phyloP scores from a whole-genome alignment of 2,797 vertebrate species.

The Hydrocynus forskahlii region DNA sequence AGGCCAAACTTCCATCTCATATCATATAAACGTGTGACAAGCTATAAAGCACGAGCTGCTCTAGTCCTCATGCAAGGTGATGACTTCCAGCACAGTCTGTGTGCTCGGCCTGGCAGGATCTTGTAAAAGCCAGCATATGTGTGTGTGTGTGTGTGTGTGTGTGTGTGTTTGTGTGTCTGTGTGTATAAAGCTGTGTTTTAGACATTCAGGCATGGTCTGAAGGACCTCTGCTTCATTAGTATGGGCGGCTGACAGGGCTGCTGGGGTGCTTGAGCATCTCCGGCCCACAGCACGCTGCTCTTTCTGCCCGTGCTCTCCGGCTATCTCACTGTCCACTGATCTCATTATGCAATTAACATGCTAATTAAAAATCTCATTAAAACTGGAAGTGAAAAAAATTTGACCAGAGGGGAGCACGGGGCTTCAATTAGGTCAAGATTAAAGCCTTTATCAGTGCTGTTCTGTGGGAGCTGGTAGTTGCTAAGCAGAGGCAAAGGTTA shows the following conservation, averaged over 20 bases:
- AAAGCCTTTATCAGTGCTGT: slow-evolving; percentile 56
- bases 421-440: slow-evolving; percentile 81
- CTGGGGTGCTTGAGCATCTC: slow-evolving; percentile 60
- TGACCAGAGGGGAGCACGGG: slow-evolving; percentile 73
- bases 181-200: slow-evolving; percentile 28
- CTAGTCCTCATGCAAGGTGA: slow-evolving; percentile 46
- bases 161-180: background rate
- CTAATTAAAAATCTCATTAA: slow-evolving; percentile 86
- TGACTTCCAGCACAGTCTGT: slow-evolving; percentile 22
- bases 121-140: slow-evolving; percentile 27
- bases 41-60: slow-evolving; percentile 52
- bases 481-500: slow-evolving; percentile 32
- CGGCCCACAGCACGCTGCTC: slow-evolving; percentile 58
- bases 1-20: slow-evolving; percentile 53
- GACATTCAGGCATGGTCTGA: slow-evolving; percentile 6
- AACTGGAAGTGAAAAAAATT: slow-evolving; percentile 70
- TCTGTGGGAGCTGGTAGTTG: background rate
- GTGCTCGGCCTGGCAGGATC: background rate
- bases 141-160: too few species aligned
- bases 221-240: slow-evolving; percentile 50
- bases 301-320: slow-evolving; percentile 67
- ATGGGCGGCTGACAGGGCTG: slow-evolving; percentile 40
- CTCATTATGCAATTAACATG: slow-evolving; percentile 83
- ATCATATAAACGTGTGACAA: slow-evolving; percentile 54
- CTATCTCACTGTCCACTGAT: slow-evolving; percentile 74